These are phyloP conservation scores for Ypsolopha scabrella DNA, from an alignment of 2,888 invertebrate species.

Conservation along the genomic window DNA sequence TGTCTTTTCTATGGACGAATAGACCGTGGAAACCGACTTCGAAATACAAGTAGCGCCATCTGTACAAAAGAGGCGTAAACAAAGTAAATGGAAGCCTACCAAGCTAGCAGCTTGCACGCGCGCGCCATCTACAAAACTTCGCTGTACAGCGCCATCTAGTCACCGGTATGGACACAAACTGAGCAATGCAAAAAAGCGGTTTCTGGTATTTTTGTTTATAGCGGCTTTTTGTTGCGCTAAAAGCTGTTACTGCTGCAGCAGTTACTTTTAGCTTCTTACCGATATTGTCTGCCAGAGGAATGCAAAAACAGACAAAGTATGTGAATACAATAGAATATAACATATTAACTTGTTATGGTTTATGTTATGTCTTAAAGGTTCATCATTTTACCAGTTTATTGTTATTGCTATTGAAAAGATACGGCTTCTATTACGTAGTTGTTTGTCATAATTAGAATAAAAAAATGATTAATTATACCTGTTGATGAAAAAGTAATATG, in stretches of 20 bases:
- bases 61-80: constrained; percentile 6
- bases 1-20: not conserved
- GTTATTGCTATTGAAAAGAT: too few relatives aligned
- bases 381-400: too few relatives aligned
- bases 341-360: too few relatives aligned
- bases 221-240: not conserved
- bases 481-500: too few relatives aligned
- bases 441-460: too few relatives aligned
- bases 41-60: constrained; percentile 26
- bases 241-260: not conserved
- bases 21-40: not conserved
- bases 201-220: not conserved
- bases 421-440: too few relatives aligned
- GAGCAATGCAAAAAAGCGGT: too few relatives aligned
- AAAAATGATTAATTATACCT: too few relatives aligned
- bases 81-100: not conserved
- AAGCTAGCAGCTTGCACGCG: constrained; percentile 4
- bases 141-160: constrained; percentile 43
- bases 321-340: constrained; percentile 16
- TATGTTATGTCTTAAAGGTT: too few relatives aligned
- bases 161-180: constrained; percentile 13
- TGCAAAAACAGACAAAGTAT: constrained; percentile 61
- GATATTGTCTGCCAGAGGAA: constrained; percentile 56
- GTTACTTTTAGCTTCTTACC: constrained; percentile 34
- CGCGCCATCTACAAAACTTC: not conserved